These are phyloP conservation scores for Hyla sarda DNA, from an alignment of 2,113 vertebrate species.

Conservation along the genomic window DNA sequence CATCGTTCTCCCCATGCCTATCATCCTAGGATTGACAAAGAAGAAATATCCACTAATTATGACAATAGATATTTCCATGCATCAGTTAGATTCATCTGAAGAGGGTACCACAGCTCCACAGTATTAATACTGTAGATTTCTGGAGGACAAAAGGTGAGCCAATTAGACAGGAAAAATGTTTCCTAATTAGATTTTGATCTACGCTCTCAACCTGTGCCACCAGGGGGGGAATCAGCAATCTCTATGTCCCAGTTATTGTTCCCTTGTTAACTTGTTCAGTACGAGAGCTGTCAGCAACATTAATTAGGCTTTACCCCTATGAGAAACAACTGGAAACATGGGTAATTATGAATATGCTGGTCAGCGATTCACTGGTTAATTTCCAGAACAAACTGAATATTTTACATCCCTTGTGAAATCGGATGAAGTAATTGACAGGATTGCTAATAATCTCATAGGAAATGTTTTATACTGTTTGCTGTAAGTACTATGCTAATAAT, in stretches of 20 bases:
- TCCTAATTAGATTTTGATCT: conserved; percentile 60
- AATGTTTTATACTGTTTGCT: not conserved
- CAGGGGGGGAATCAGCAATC: conserved; percentile 48
- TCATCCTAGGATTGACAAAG: not conserved
- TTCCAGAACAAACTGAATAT: conserved; percentile 3
- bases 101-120: conserved; percentile 42
- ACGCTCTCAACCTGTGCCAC: conserved; percentile 53
- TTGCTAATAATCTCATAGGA: not conserved
- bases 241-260: conserved; percentile 53
- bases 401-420: not conserved
- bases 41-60: not conserved
- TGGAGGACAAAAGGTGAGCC: conserved; percentile 57
- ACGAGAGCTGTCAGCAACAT: conserved; percentile 35
- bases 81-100: conserved; percentile 48
- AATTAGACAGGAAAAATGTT: conserved; percentile 59
- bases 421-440: not conserved
- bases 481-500: not conserved
- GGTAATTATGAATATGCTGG: conserved; percentile 12
- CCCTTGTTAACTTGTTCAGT: conserved; percentile 47
- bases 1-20: not conserved
- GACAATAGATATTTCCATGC: conserved; percentile 16
- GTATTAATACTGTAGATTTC: conserved; percentile 58
- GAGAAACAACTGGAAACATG: not conserved
- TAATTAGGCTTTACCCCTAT: conserved; percentile 32
- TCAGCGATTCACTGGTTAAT: conserved; percentile 4